Evolutionary conservation across 2,797 vertebrate genomes (phyloP), one percentile per base, ranked within the genome.

Genomic region (Sphenodon punctatus): DNA sequence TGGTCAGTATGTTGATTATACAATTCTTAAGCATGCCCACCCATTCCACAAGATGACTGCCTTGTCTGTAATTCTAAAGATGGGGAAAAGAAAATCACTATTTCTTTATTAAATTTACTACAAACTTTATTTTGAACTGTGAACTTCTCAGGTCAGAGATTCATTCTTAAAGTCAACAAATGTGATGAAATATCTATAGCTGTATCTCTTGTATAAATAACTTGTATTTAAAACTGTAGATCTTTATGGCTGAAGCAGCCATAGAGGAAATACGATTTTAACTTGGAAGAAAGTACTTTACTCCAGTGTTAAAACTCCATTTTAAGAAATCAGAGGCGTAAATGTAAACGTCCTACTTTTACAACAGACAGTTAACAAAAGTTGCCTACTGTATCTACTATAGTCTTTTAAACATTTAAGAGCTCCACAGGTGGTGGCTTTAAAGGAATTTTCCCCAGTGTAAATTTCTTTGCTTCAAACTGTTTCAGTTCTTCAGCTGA

Each of bases 401-500:
- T 12, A 68, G n/a, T 63, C 20, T 6, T 48, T 5, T 88, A 96
- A 59, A 97, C 58, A 48, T 85, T 66, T 80, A 98, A 82, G 91
- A 99, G 94, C 71, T 97, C 93, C 25, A 91, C 69, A 10, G 97
- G 97, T 6, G 97, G 97, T 3, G 97, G 96, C 77, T 94, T 96
- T 53, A 98, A 84, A 48, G 98, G 98, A 87, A 98, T 97, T 92
- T 96, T 97, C 49, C 97, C 97, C 25, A 98, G 77, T 1, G 95
- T 97, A 93, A 99, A 99, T 85, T 92, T 96, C 76, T 96, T 97
- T 3, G 95, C 96, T 71, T 94, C 94, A 83, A 98, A 99, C 65
- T 99, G 97, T 53, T 93, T 93, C 56, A 98, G 80, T 84, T 99
- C 98, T 55, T 97, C 97, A 25, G 91, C 71, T 14, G 95, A 96